Conservation (phyloP, 2,888 invertebrate genomes). For the Eristalis tenax region DNA sequence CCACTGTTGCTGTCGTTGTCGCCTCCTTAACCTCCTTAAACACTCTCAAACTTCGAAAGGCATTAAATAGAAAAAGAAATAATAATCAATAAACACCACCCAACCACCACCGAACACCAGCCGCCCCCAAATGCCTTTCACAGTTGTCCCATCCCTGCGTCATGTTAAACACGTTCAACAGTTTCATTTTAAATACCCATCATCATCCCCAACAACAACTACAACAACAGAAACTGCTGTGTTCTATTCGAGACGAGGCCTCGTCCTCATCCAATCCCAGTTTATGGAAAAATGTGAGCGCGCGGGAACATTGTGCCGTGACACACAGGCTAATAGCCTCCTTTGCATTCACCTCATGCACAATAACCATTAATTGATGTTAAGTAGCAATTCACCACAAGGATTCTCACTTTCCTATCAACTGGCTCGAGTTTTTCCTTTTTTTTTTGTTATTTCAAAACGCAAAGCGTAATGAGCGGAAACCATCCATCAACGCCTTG, state of each 20-base stretch:
- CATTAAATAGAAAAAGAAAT: conserved; percentile 22
- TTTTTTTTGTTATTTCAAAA: conserved; percentile 23
- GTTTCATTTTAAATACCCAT: conserved; percentile 61
- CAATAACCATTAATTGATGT: conserved; percentile 64
- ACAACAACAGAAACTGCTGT: neutral
- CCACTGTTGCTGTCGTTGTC: neutral
- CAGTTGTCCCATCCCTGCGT: neutral
- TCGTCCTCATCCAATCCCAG: neutral
- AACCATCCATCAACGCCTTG: conserved; percentile 46
- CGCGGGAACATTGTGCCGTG: conserved; percentile 36
- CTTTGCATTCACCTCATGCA: conserved; percentile 56
- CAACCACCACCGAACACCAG: neutral
- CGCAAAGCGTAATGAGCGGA: conserved; percentile 54
- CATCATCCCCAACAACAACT: conserved; percentile 13
- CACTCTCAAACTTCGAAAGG: conserved; percentile 10
- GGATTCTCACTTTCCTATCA: conserved; percentile 58
- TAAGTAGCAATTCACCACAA: conserved; percentile 66
- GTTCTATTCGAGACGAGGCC: neutral
- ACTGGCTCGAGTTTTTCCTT: conserved; percentile 16
- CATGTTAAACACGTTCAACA: conserved; percentile 54
- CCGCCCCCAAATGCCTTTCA: neutral
- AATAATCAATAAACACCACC: conserved; percentile 46
- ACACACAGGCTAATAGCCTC: conserved; percentile 53
- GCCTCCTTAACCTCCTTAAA: neutral
- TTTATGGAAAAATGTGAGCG: neutral